phyloP scores from a whole-genome alignment of 2,113 vertebrate species.

The Aphyosemion australe region DNA sequence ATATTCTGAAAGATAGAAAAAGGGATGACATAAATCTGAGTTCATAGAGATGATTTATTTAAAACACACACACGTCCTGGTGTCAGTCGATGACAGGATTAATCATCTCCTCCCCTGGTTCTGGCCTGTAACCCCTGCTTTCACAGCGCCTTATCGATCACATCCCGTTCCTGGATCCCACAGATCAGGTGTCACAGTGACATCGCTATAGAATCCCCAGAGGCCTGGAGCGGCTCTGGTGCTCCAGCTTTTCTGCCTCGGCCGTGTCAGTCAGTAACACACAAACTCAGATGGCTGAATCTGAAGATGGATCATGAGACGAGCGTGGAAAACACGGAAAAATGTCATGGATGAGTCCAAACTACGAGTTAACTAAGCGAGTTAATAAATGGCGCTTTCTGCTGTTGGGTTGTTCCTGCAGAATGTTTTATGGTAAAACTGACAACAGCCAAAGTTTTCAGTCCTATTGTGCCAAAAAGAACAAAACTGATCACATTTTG shows the following conservation, averaged over 20 bases:
- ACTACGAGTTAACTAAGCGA: neutral
- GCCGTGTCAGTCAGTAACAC: conserved; percentile 54
- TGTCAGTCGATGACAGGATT: conserved; percentile 21
- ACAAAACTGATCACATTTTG: no score
- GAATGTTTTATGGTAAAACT: neutral
- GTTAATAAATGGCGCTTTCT: neutral
- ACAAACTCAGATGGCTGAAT: conserved; percentile 14
- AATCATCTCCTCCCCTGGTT: conserved; percentile 15
- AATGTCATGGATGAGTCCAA: neutral
- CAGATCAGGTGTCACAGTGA: conserved; percentile 80
- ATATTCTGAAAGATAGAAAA: conserved; percentile 78
- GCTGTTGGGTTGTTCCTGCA: neutral
- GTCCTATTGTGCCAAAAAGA: no score
- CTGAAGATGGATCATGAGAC: neutral
- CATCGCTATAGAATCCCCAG: conserved; percentile 70
- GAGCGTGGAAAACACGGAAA: neutral
- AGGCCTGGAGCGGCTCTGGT: conserved; percentile 69
- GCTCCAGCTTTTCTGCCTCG: conserved; percentile 74
- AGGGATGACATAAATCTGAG: neutral
- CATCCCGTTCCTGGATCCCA: conserved; percentile 71
- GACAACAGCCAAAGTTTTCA: no score
- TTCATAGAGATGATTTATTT: neutral
- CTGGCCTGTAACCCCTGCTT: neutral
- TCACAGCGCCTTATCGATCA: conserved; percentile 71
- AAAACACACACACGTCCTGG: neutral